Base-by-base conservation (phyloP, 2,888 invertebrate species). In the Laothoe populi region DNA sequence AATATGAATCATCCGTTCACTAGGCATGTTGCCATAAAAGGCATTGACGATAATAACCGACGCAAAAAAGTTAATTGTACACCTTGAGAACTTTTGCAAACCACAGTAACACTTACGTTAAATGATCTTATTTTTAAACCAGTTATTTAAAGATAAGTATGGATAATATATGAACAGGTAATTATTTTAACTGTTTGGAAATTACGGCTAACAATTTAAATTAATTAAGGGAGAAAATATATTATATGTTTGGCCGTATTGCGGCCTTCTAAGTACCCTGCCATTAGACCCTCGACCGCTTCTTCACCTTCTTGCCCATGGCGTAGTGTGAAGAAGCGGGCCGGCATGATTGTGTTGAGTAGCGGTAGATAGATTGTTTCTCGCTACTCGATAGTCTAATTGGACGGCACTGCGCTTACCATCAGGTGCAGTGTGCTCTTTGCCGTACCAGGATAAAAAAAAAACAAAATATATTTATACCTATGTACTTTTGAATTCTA, bases 1-100 rank as follows among this genome's bases (percentile, higher is more conserved):
- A 26, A 31, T 35, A 19, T 53, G 53, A 53, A 31, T 53, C 53
- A 53, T 35, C 35, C 21, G 19, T 16, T 16, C 49, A 26, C 10
- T 46, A 23, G 46, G 23, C 23, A 35, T 10, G 16, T 19, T 35
- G 16, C 53, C 53, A 10, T 53, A 11, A 31, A 53, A 11, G 53
- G 19, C 19, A 53, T 24, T 16, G 49, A 49, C 10, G n/a, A 8
- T 13, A 16, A 49, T 16, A 16, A 16, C 19, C 21, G 19, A 0
- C 1, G 53, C 35, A 35, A 53, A 49, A 49, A 53, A 11, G 31
- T 10, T 26, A 8, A 49, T 49, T 49, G 16, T n/a, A n/a, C 26
- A 49, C 10, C 4, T 49, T 53, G 35, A 19, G 19, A 53, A 10
- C 11, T 10, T 26, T 19, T 49, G 26, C 11, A 19, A 38, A 13